Percentiles rank a stretch among this genome's conserved stretches.
Evolutionary conservation across 30 jellyfish, hydroid and myxozoan genomes (phyloP).

Genomic region (Turritopsis dohrnii): DNA sequence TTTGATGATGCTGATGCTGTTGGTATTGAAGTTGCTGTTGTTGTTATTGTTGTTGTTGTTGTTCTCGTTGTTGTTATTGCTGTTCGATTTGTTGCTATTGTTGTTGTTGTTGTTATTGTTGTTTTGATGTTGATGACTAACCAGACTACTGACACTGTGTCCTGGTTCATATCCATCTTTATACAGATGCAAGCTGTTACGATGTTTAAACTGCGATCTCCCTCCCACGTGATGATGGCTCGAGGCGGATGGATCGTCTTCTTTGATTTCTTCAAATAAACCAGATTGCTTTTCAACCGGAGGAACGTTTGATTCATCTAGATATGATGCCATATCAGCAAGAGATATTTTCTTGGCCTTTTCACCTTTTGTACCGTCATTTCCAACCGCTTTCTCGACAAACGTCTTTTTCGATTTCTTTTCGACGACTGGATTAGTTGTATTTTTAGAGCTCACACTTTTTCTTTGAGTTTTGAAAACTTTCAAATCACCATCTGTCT

Average conservation of each 20-base stretch:
- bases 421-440: neutral
- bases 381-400: neutral
- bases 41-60: neutral
- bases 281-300: constrained; percentile 12
- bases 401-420: neutral
- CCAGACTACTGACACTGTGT: neutral
- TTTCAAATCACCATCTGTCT: neutral
- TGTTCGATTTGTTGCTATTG: neutral
- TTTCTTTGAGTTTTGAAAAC: neutral
- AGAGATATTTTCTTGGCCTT: neutral
- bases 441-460: neutral
- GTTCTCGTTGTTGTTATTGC: neutral
- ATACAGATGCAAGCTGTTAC: neutral
- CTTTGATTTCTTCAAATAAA: constrained; percentile 6
- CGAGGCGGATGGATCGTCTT: neutral
- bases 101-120: neutral
- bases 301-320: neutral
- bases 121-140: neutral
- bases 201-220: neutral
- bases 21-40: neutral
- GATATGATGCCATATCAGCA: constrained; percentile 4
- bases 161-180: constrained; percentile 18
- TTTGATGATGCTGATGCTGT: neutral
- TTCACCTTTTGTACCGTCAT: neutral
- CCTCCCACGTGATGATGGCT: neutral